A percentile compares a stretch with the other conserved stretches of the same genome.
Conservation (phyloP, 2,888 invertebrate species). For the Dendrolimus houi region DNA sequence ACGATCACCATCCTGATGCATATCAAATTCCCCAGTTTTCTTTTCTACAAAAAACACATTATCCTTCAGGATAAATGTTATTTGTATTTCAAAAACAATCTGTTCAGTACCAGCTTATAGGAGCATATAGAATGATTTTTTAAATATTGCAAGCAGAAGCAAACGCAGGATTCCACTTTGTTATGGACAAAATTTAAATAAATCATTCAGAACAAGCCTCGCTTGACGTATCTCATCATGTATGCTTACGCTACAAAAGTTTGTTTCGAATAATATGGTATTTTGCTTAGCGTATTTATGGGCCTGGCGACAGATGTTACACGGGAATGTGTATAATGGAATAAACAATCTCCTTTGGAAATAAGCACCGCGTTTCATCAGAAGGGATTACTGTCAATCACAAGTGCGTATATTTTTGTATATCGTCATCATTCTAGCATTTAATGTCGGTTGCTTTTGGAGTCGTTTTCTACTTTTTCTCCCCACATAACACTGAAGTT, state of each 20-base stretch:
- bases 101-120: not conserved
- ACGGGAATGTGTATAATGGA: not conserved
- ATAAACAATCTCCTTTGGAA: not conserved
- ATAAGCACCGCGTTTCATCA: too few relatives aligned
- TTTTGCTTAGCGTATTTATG: not conserved
- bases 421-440: too few relatives aligned
- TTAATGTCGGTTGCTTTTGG: too few relatives aligned
- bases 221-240: slow-evolving; percentile 3
- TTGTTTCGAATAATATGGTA: not conserved
- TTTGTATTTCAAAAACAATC: not conserved
- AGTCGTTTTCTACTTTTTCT: too few relatives aligned
- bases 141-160: not conserved
- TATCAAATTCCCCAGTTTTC: too few relatives aligned
- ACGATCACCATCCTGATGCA: too few relatives aligned
- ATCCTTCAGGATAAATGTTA: not conserved
- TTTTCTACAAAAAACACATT: too few relatives aligned
- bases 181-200: slow-evolving; percentile 22
- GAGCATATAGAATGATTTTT: not conserved
- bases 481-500: too few relatives aligned
- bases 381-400: too few relatives aligned
- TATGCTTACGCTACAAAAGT: not conserved
- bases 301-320: not conserved
- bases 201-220: slow-evolving; percentile 22
- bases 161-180: slow-evolving; percentile 8
- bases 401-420: too few relatives aligned